Evolutionary conservation across 2,113 vertebrate species (phyloP).

Genomic region (Dissostichus mawsoni): DNA sequence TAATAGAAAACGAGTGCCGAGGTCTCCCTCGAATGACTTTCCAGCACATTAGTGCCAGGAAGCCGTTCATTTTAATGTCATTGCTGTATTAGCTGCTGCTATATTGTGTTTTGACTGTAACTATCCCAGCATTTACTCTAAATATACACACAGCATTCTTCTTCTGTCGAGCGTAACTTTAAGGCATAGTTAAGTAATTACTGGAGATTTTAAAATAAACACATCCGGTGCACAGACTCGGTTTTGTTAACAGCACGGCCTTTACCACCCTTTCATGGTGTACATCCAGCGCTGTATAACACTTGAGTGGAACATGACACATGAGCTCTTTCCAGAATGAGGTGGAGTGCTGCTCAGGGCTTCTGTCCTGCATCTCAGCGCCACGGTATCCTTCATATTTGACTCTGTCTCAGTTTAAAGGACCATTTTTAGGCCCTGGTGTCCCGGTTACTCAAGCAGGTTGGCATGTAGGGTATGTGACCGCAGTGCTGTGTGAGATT

Average conservation of each 20-base stretch:
- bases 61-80: slow-evolving; percentile 78
- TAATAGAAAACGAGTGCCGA: slow-evolving; percentile 75
- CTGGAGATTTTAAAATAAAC: slow-evolving; percentile 79
- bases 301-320: slow-evolving; percentile 60
- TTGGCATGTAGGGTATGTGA: slow-evolving; percentile 65
- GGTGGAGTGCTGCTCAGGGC: slow-evolving; percentile 45
- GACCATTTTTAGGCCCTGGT: slow-evolving; percentile 36
- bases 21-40: slow-evolving; percentile 70
- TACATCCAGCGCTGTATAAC: slow-evolving; percentile 55
- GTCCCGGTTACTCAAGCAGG: slow-evolving; percentile 52
- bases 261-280: slow-evolving; percentile 59
- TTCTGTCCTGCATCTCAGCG: slow-evolving; percentile 47
- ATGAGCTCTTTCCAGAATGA: slow-evolving; percentile 36
- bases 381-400: slow-evolving; percentile 58
- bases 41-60: slow-evolving; percentile 79
- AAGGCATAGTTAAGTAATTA: slow-evolving; percentile 80
- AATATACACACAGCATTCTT: slow-evolving; percentile 76
- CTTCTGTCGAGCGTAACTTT: slow-evolving; percentile 69
- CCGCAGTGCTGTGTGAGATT: slow-evolving; percentile 35
- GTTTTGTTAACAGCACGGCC: slow-evolving; percentile 65
- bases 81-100: slow-evolving; percentile 64
- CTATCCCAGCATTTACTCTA: slow-evolving; percentile 75
- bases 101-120: slow-evolving; percentile 75
- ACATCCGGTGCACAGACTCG: slow-evolving; percentile 65
- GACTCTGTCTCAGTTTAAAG: slow-evolving; percentile 42